phyloP scores from a whole-genome alignment of 2,888 invertebrate genomes.

The Cenopis cana region DNA sequence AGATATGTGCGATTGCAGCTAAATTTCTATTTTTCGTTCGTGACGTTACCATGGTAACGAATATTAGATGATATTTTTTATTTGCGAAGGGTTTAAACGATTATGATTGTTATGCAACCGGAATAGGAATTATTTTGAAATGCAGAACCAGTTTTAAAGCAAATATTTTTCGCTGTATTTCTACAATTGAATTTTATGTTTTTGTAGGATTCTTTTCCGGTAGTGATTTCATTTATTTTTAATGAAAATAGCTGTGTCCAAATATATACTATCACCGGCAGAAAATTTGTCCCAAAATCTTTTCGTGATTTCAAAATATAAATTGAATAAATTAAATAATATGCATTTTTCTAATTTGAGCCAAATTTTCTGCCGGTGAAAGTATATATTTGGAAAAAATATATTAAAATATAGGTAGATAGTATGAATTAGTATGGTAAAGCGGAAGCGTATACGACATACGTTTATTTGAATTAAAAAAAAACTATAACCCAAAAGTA shows the following conservation, averaged over 20 bases:
- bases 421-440: too few relatives aligned
- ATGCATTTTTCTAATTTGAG: too few relatives aligned
- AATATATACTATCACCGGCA: too few relatives aligned
- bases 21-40: conserved; percentile 59
- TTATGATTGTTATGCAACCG: conserved; percentile 46
- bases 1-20: conserved; percentile 45
- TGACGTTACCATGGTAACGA: conserved; percentile 75
- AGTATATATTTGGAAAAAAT: too few relatives aligned
- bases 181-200: conserved; percentile 38
- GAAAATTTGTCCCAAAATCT: too few relatives aligned
- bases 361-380: too few relatives aligned
- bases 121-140: conserved; percentile 30
- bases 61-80: conserved; percentile 62
- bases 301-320: too few relatives aligned
- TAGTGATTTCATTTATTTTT: conserved; percentile 23
- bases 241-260: not conserved
- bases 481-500: too few relatives aligned
- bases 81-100: conserved; percentile 45
- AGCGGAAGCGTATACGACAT: too few relatives aligned
- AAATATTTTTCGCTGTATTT: conserved; percentile 38
- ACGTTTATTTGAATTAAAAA: too few relatives aligned
- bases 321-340: too few relatives aligned
- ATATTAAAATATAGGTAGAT: too few relatives aligned
- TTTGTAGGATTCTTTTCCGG: conserved; percentile 23
- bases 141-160: conserved; percentile 31